Evolutionary conservation across 2,113 vertebrate species (phyloP).

Genomic region (Rynchops niger): DNA sequence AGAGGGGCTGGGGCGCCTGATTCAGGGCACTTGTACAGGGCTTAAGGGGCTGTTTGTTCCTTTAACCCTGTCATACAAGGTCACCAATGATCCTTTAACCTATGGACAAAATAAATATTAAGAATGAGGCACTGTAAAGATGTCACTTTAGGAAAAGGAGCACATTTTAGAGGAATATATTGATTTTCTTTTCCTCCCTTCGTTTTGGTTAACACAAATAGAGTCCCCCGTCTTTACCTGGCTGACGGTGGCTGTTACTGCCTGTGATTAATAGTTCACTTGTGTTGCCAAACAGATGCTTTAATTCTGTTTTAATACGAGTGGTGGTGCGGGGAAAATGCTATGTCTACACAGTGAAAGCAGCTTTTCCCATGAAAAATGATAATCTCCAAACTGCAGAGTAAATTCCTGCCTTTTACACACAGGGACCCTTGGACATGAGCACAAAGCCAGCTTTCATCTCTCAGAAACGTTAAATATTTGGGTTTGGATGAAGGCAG

Average conservation of each 20-base stretch:
- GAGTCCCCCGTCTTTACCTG: background rate
- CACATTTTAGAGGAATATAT: background rate
- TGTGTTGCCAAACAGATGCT: background rate
- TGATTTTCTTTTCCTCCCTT: background rate
- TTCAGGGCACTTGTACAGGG: fast-evolving
- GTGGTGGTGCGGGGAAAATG: background rate
- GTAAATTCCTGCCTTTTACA: background rate
- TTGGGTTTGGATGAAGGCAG: background rate
- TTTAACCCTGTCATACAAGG: no score
- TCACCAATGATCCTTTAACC: background rate
- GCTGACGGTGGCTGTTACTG: background rate
- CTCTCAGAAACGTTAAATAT: background rate
- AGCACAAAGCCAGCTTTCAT: background rate
- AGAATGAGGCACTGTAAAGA: background rate
- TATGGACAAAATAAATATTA: background rate
- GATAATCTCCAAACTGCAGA: background rate
- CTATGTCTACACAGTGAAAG: background rate
- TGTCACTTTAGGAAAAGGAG: background rate
- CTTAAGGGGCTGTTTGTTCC: background rate
- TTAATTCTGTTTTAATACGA: background rate
- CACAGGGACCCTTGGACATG: background rate
- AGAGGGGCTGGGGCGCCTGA: background rate
- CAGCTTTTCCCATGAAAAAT: background rate
- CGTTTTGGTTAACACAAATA: background rate
- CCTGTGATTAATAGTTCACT: background rate